Evolutionary conservation across 2,113 vertebrate genomes (phyloP).

Genomic region (Dromaius novaehollandiae): DNA sequence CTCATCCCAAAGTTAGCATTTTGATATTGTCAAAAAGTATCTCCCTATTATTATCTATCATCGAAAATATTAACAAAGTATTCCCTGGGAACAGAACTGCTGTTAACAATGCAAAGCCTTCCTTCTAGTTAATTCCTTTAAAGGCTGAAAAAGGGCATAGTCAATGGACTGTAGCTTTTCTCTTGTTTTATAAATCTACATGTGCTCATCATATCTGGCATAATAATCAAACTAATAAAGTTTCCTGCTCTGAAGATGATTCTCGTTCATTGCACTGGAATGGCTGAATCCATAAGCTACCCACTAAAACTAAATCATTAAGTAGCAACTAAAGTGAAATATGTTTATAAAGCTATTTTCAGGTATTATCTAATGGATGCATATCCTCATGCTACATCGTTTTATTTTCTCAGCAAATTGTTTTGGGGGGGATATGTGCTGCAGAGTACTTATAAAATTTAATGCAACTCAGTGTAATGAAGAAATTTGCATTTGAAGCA

Average conservation of each 20-base stretch:
- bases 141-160: slow-evolving; percentile 17
- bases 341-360: slow-evolving; percentile 67
- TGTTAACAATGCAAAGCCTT: not conserved
- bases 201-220: slow-evolving; percentile 43
- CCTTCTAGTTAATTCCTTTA: not conserved
- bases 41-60: not conserved
- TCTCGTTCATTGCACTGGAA: slow-evolving; percentile 47
- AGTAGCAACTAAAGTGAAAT: slow-evolving; percentile 70
- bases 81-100: not conserved
- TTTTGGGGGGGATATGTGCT: slow-evolving; percentile 67
- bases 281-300: slow-evolving; percentile 57
- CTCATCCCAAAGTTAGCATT: not conserved
- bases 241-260: slow-evolving; percentile 50
- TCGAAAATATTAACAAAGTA: not conserved
- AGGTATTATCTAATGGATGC: slow-evolving; percentile 67
- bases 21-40: not conserved
- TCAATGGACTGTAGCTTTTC: slow-evolving; percentile 39
- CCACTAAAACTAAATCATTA: slow-evolving; percentile 66
- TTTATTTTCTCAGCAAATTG: slow-evolving; percentile 73
- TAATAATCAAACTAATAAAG: slow-evolving; percentile 73
- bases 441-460: slow-evolving; percentile 66
- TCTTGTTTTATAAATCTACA: slow-evolving; percentile 58
- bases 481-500: slow-evolving; percentile 76
- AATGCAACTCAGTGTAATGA: slow-evolving; percentile 75
- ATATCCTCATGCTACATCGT: slow-evolving; percentile 43